A percentile compares a stretch with the other conserved stretches of the same genome.
phyloP scores from a whole-genome alignment of 2,888 invertebrate species.

The Dioctria linearis region DNA sequence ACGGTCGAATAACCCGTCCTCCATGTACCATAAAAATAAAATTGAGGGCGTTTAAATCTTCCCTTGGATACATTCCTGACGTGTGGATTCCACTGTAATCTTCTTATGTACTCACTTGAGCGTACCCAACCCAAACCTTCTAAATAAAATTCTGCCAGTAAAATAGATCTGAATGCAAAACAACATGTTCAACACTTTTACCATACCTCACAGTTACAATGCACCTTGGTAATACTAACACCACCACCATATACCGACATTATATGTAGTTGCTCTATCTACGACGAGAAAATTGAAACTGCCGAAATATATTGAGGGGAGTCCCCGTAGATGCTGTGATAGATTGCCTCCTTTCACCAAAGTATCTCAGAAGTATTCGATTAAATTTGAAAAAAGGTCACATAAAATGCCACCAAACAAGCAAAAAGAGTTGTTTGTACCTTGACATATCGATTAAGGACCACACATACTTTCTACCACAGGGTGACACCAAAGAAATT shows the following conservation, averaged over 20 bases:
- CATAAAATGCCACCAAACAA: conserved; percentile 17
- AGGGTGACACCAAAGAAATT: conserved; percentile 19
- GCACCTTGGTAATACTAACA: neutral
- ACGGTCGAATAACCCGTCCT: conserved; percentile 25
- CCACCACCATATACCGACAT: too few relatives aligned
- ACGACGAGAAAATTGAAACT: conserved; percentile 1
- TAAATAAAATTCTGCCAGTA: conserved; percentile 40
- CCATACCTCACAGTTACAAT: neutral
- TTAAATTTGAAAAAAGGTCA: conserved; percentile 12
- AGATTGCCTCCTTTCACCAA: conserved; percentile 13
- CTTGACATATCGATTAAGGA: conserved; percentile 39
- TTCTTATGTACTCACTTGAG: conserved; percentile 47
- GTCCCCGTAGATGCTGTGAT: neutral
- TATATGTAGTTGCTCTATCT: neutral
- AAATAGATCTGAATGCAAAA: conserved; percentile 44
- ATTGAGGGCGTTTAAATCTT: conserved; percentile 44
- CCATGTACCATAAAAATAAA: conserved; percentile 37
- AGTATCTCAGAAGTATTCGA: conserved; percentile 5
- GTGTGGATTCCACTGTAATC: conserved; percentile 43
- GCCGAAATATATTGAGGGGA: conserved; percentile 29
- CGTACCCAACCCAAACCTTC: neutral
- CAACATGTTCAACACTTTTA: conserved; percentile 6
- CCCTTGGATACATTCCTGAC: conserved; percentile 31
- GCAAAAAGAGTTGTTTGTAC: conserved; percentile 8
- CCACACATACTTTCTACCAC: conserved; percentile 23